Evolutionary conservation across 2,797 vertebrate genomes (phyloP).

Genomic region (Streptopelia turtur): DNA sequence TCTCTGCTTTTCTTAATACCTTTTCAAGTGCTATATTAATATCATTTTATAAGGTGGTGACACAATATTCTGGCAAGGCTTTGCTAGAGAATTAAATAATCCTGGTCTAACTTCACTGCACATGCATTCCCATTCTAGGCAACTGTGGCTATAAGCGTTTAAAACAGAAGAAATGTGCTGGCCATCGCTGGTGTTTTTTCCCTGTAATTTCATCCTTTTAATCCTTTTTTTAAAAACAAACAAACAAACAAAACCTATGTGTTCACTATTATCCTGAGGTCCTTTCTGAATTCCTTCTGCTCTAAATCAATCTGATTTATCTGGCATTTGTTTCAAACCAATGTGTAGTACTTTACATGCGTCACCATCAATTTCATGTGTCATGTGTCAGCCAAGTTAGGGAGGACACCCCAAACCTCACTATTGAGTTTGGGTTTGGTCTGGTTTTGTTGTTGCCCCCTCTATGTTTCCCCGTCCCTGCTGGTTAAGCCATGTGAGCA

Average conservation of each 20-base stretch:
- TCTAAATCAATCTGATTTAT: constrained; percentile 3
- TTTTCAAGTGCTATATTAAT: constrained; percentile 69
- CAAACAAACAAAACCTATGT: background rate
- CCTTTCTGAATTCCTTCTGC: background rate
- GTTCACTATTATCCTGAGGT: background rate
- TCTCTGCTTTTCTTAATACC: constrained; percentile 51
- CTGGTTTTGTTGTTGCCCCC: background rate
- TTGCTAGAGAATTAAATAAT: constrained; percentile 53
- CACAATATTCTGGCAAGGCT: constrained; percentile 49
- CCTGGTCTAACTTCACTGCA: constrained; percentile 46
- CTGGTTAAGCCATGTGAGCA: constrained; percentile 74
- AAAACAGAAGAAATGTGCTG: background rate
- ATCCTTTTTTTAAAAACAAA: background rate
- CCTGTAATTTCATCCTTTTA: background rate
- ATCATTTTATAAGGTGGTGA: constrained; percentile 67
- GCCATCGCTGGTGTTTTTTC: background rate
- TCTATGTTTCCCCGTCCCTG: constrained; percentile 8
- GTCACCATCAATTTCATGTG: constrained; percentile 57
- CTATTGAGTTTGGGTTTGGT: background rate
- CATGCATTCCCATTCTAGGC: background rate
- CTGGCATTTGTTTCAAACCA: background rate
- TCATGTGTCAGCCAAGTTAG: constrained; percentile 49
- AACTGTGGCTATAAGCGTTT: background rate
- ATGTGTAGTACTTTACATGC: background rate
- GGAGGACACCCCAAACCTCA: background rate